phyloP scores from a whole-genome alignment of 2,113 vertebrate genomes.

The Onychorhynchus coronatus region DNA sequence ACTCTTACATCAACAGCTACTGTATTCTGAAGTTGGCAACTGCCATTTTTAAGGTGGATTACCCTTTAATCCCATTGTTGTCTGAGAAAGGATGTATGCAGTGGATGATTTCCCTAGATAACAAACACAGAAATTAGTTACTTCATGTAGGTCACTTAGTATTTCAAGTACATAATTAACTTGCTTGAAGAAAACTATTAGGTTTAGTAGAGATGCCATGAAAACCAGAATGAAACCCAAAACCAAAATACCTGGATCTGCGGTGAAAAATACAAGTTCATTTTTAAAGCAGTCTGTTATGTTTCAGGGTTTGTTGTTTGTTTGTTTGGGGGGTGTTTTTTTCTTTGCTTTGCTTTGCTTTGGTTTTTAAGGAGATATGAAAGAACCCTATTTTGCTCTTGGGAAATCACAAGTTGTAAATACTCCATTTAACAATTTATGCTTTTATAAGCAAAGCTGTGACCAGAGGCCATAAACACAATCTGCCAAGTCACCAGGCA shows the following conservation, averaged over 20 bases:
- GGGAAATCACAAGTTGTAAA: conserved; percentile 46
- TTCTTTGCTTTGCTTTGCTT: neutral
- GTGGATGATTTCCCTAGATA: neutral
- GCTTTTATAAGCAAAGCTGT: conserved; percentile 50
- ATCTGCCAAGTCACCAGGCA: conserved; percentile 10
- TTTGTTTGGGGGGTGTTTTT: neutral
- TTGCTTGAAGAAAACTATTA: neutral
- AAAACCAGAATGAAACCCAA: neutral
- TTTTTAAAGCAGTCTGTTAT: conserved; percentile 5
- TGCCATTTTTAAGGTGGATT: neutral
- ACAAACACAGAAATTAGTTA: neutral
- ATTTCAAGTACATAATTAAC: neutral
- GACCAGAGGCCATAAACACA: conserved; percentile 25
- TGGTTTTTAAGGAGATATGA: neutral
- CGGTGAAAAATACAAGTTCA: neutral
- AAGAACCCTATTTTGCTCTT: conserved; percentile 5
- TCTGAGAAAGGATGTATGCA: neutral
- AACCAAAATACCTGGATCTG: neutral
- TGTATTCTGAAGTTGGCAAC: neutral
- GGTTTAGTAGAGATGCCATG: neutral
- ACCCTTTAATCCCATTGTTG: rapidly evolving
- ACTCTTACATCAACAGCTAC: neutral
- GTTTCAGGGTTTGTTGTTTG: neutral
- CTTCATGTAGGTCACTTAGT: neutral
- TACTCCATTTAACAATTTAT: conserved; percentile 31